These are phyloP conservation scores for Pygmarrhopalites habei DNA, from an alignment of 1,140 invertebrate genomes.

Conservation along the genomic window DNA sequence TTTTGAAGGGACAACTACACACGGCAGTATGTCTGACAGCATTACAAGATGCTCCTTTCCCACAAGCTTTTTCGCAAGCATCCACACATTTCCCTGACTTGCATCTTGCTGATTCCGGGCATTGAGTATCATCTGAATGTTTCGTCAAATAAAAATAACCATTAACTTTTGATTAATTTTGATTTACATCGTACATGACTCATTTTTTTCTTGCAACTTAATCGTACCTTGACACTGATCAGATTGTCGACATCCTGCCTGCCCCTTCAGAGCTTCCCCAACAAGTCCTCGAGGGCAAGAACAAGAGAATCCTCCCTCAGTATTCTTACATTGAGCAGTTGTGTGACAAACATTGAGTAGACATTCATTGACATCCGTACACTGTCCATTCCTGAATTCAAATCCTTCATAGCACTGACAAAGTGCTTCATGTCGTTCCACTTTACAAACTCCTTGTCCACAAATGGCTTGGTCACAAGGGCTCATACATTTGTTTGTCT, in stretches of 20 bases:
- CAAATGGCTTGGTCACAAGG: slow-evolving; percentile 66
- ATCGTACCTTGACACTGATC: no score
- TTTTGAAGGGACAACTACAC: slow-evolving; percentile 66
- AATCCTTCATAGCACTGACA: slow-evolving; percentile 72
- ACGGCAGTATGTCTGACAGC: slow-evolving; percentile 54
- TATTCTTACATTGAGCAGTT: slow-evolving; percentile 68
- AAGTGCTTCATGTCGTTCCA: slow-evolving; percentile 58
- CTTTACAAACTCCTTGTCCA: slow-evolving; percentile 56
- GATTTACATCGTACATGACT: no score
- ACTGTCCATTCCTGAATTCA: slow-evolving; percentile 54
- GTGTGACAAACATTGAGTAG: slow-evolving; percentile 63
- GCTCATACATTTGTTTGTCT: slow-evolving; percentile 69
- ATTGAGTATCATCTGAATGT: slow-evolving; percentile 68
- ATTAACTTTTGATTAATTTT: no score
- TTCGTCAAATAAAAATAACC: no score
- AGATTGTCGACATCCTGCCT: slow-evolving; percentile 59
- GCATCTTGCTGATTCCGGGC: slow-evolving; percentile 67
- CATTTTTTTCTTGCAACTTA: no score
- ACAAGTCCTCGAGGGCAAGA: slow-evolving; percentile 68
- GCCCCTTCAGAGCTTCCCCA: slow-evolving; percentile 57
- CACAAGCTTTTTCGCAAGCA: slow-evolving; percentile 69
- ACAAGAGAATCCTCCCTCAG: slow-evolving; percentile 65
- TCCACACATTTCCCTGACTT: slow-evolving; percentile 67
- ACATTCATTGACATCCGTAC: slow-evolving; percentile 77
- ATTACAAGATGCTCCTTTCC: slow-evolving; percentile 63